phyloP scores from a whole-genome alignment of 2,113 vertebrate genomes.

The Pelodiscus sinensis region DNA sequence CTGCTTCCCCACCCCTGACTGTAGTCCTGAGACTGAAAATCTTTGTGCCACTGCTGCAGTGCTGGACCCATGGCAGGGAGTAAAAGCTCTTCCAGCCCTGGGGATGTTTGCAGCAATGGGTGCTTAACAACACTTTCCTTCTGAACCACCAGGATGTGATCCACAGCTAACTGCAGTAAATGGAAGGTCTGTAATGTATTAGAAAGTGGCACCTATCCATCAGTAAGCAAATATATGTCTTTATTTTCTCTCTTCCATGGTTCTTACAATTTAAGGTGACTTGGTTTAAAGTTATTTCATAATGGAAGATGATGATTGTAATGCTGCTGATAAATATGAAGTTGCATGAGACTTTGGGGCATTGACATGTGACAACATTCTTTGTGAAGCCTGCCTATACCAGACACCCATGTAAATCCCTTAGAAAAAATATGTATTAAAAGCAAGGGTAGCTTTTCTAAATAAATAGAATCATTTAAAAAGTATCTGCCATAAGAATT shows the following conservation, averaged over 20 bases:
- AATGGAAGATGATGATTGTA: background rate
- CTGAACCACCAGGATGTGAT: background rate
- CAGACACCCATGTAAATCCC: background rate
- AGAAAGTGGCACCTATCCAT: background rate
- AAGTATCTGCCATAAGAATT: constrained; percentile 3
- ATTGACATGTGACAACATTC: background rate
- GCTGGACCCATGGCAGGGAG: too few relatives aligned
- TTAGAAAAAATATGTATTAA: constrained; percentile 21
- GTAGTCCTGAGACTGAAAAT: too few relatives aligned
- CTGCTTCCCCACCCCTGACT: too few relatives aligned
- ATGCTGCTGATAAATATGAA: background rate
- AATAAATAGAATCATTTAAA: constrained; percentile 31
- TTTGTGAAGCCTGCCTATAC: background rate
- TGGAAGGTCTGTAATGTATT: background rate
- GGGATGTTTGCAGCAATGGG: background rate
- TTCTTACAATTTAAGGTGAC: background rate
- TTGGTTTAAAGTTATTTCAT: background rate
- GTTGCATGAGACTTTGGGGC: accelerated
- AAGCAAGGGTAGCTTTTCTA: background rate
- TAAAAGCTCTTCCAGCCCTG: too few relatives aligned
- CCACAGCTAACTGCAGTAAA: background rate
- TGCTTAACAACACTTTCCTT: background rate
- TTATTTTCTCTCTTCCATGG: background rate
- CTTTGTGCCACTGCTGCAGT: too few relatives aligned
- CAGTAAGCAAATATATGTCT: background rate